Evolutionary conservation across 64 coral and sea anemone genomes (phyloP).

Genomic region (Cladopsammia gracilis): DNA sequence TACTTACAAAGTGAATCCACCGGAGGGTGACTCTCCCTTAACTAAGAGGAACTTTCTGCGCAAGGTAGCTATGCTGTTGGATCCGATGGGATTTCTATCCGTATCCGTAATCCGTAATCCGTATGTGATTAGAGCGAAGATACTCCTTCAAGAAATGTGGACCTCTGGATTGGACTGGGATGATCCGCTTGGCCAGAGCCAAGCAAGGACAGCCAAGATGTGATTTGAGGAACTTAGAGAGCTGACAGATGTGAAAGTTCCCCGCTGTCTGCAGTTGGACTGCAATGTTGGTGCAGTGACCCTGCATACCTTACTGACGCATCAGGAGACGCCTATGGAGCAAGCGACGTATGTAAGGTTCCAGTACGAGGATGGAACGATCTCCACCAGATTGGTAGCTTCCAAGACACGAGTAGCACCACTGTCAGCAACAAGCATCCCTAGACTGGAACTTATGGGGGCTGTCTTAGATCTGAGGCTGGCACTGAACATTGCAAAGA

Average conservation of each 20-base stretch:
- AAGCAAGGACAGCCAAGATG: neutral
- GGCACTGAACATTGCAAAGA: neutral
- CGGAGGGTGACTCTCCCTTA: neutral
- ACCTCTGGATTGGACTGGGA: slow-evolving; percentile 13
- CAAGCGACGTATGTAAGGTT: slow-evolving; percentile 51
- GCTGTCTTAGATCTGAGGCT: slow-evolving; percentile 24
- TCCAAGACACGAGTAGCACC: slow-evolving; percentile 59
- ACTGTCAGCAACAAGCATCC: slow-evolving; percentile 45
- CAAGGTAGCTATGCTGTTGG: slow-evolving; percentile 59
- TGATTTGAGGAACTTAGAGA: slow-evolving; percentile 64
- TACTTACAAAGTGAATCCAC: slow-evolving; percentile 21
- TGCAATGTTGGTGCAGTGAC: neutral
- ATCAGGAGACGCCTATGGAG: slow-evolving; percentile 40
- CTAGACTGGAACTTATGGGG: slow-evolving; percentile 67
- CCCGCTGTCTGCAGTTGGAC: slow-evolving; percentile 29
- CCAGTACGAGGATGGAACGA: slow-evolving; percentile 33
- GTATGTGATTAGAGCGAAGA: slow-evolving; percentile 26
- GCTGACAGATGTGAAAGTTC: slow-evolving; percentile 56
- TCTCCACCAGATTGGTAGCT: slow-evolving; percentile 32
- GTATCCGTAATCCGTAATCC: no score
- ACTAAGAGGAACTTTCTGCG: slow-evolving; percentile 55
- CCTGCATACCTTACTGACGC: slow-evolving; percentile 58
- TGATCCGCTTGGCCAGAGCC: neutral
- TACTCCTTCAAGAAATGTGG: slow-evolving; percentile 39
- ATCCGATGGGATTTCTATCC: slow-evolving; percentile 59